phyloP scores from a whole-genome alignment of 2,797 vertebrate genomes.

The Enteromius thamalakanensis region DNA sequence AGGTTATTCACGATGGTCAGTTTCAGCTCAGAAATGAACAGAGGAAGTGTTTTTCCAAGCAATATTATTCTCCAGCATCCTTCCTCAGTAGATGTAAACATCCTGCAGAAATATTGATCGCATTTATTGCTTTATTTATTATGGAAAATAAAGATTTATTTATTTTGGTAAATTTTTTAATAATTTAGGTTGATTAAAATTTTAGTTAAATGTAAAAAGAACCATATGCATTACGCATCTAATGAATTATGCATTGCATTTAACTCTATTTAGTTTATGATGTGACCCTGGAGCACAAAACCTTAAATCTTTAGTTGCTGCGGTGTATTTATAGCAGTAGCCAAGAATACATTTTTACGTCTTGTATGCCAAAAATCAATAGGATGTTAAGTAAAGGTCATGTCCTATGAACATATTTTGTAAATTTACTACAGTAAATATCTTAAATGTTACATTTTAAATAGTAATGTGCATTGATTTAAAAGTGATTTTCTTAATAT shows the following conservation, averaged over 20 bases:
- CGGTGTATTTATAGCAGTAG: too few species aligned
- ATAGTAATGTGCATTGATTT: too few species aligned
- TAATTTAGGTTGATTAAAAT: background rate
- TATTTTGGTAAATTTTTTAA: background rate
- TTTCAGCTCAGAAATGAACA: background rate
- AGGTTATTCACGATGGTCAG: background rate
- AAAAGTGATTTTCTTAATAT: too few species aligned
- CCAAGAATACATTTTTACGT: too few species aligned
- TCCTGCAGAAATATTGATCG: background rate
- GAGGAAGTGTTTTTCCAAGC: background rate
- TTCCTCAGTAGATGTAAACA: constrained; percentile 18
- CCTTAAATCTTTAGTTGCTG: too few species aligned
- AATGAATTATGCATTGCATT: background rate
- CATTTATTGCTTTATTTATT: background rate
- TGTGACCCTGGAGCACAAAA: too few species aligned
- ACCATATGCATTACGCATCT: background rate
- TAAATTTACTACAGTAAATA: too few species aligned
- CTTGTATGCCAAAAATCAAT: too few species aligned
- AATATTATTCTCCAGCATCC: background rate
- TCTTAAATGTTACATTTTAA: too few species aligned
- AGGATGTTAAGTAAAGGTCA: too few species aligned
- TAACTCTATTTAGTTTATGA: background rate
- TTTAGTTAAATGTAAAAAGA: background rate
- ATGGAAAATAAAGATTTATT: background rate
- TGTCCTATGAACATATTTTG: too few species aligned